Conservation (phyloP, 2,797 vertebrate genomes). For the Manis pentadactyla region DNA sequence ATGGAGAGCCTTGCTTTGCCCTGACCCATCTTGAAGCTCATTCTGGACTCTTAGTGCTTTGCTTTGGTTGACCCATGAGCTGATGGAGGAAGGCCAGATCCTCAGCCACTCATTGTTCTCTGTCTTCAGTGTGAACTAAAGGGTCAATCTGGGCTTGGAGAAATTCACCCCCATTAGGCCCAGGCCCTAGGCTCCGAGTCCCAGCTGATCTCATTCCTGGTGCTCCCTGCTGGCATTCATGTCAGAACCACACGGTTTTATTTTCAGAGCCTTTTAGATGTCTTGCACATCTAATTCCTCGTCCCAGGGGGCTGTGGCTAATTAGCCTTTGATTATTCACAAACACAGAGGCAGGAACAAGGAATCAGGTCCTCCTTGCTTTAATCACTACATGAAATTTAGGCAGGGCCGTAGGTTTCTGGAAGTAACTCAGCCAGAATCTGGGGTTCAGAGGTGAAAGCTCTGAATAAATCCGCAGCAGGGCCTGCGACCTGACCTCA, state of each 20-base stretch:
- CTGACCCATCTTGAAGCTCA: neutral
- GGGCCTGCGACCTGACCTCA: neutral
- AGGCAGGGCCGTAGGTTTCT: constrained; percentile 43
- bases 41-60: neutral
- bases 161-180: neutral
- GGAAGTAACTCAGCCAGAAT: neutral
- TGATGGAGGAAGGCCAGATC: neutral
- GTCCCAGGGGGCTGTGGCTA: neutral
- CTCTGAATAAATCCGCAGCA: neutral
- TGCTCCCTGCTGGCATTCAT: neutral
- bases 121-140: neutral
- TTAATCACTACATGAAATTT: constrained; percentile 45
- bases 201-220: neutral
- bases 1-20: neutral
- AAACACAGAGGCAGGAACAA: constrained; percentile 36
- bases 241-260: neutral
- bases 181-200: neutral
- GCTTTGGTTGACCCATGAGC: neutral
- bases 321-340: constrained; percentile 66
- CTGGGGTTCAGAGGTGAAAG: neutral
- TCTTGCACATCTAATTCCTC: neutral
- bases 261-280: constrained; percentile 53
- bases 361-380: constrained; percentile 32
- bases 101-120: fast-evolving
- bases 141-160: no score